phyloP scores from a whole-genome alignment of 2,888 invertebrate species.

The Philhelius pedissequus region DNA sequence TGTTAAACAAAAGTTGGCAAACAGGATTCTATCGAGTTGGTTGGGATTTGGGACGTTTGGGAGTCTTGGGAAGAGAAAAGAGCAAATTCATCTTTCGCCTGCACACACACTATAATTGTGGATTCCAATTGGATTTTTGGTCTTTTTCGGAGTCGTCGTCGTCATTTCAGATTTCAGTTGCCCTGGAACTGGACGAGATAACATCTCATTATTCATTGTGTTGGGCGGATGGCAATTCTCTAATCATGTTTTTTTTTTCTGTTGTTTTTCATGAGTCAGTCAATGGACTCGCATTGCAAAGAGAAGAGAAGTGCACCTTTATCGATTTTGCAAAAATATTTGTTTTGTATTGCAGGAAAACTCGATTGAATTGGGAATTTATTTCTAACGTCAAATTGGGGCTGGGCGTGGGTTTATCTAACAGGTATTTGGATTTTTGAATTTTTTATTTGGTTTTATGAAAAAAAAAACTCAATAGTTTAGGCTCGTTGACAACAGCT shows the following conservation, averaged over 20 bases:
- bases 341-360: not conserved
- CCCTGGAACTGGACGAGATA: slow-evolving; percentile 33
- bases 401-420: not conserved
- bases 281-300: not conserved
- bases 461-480: not conserved
- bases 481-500: no score
- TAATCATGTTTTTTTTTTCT: slow-evolving; percentile 5
- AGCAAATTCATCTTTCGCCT: not conserved
- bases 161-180: not conserved
- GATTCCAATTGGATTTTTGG: slow-evolving; percentile 54
- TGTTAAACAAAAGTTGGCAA: slow-evolving; percentile 40
- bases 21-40: slow-evolving; percentile 45
- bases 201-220: slow-evolving; percentile 49
- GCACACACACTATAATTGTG: not conserved
- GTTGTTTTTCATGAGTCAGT: not conserved
- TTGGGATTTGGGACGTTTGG: not conserved
- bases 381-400: not conserved
- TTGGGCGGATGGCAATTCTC: slow-evolving; percentile 1
- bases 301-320: not conserved
- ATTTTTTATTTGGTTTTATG: not conserved
- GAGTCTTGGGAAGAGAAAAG: not conserved
- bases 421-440: not conserved
- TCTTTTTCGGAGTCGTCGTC: slow-evolving; percentile 24
- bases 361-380: not conserved
- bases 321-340: slow-evolving; percentile 37